Percentiles rank a stretch among this genome's conserved stretches.
These are phyloP conservation scores for Drosophila trichaetosa DNA, from an alignment of 2,888 invertebrate species.

Conservation along the genomic window DNA sequence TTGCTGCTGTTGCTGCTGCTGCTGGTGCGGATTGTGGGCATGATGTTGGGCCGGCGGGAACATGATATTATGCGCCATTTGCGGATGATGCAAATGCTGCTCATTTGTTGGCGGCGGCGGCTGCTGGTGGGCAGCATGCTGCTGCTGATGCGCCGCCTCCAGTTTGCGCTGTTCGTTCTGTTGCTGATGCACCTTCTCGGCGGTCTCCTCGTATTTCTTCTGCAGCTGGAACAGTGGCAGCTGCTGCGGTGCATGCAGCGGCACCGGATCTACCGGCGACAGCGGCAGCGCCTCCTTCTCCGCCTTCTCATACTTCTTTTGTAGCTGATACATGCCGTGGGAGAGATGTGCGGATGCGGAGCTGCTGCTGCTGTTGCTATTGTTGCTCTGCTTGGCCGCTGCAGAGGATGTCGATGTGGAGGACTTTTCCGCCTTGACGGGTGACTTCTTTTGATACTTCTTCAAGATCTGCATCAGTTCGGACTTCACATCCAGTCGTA, in stretches of 20 bases:
- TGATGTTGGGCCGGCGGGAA: conserved; percentile 83
- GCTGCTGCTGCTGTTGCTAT: conserved; percentile 60
- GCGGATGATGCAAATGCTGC: conserved; percentile 83
- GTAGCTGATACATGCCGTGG: conserved; percentile 83
- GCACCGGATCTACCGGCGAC: conserved; percentile 79
- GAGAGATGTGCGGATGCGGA: conserved; percentile 74
- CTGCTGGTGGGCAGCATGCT: conserved; percentile 78
- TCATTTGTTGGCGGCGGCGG: conserved; percentile 83
- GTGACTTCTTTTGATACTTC: conserved; percentile 82
- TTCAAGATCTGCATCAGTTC: conserved; percentile 83
- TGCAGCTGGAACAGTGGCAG: conserved; percentile 82
- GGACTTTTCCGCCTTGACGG: conserved; percentile 79
- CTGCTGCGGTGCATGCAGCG: conserved; percentile 81
- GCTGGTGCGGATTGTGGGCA: conserved; percentile 81
- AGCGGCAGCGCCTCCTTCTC: conserved; percentile 83
- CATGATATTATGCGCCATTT: conserved; percentile 84
- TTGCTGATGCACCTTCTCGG: conserved; percentile 83
- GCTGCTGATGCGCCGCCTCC: conserved; percentile 80
- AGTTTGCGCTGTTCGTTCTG: conserved; percentile 83
- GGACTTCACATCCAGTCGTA: conserved; percentile 82
- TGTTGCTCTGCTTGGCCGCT: conserved; percentile 64
- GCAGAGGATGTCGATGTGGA: conserved; percentile 71
- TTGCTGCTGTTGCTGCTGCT: conserved; percentile 76
- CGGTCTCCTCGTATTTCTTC: conserved; percentile 83
- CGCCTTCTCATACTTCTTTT: conserved; percentile 82